Evolutionary conservation across 2,797 vertebrate genomes (phyloP).

Genomic region (Danio jaintianensis): DNA sequence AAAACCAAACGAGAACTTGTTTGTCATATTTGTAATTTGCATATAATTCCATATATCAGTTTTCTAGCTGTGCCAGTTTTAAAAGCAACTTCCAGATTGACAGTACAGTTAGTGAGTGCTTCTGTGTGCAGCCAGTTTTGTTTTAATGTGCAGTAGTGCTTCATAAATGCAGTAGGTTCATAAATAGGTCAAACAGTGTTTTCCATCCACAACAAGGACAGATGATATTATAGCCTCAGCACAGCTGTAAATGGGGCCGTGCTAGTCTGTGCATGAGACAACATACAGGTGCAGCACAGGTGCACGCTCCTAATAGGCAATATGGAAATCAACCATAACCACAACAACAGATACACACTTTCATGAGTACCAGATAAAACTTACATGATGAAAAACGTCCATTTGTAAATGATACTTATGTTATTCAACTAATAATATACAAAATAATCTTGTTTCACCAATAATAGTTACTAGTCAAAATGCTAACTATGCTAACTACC

Average conservation of each 20-base stretch:
- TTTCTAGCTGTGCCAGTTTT: not conserved
- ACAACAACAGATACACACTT: constrained; percentile 38
- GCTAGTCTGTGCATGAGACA: constrained; percentile 9
- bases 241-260: constrained; percentile 10
- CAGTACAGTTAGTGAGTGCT: not conserved
- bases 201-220: constrained; percentile 23
- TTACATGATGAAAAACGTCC: too few species aligned
- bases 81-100: not conserved
- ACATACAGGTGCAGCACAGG: constrained; percentile 46
- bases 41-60: too few species aligned
- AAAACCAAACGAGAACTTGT: too few species aligned
- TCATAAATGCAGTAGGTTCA: constrained; percentile 7
- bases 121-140: constrained; percentile 7
- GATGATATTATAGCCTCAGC: constrained; percentile 12
- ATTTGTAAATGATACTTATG: too few species aligned
- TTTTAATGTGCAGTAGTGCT: constrained; percentile 17
- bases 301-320: constrained; percentile 34
- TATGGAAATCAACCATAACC: constrained; percentile 41
- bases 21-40: too few species aligned
- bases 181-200: constrained; percentile 50
- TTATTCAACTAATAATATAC: too few species aligned
- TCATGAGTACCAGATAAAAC: constrained; percentile 27
- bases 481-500: too few species aligned
- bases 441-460: too few species aligned
- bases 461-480: too few species aligned